A percentile compares a stretch with the other conserved stretches of the same genome.
These are phyloP conservation scores for Drosophila yooni DNA, from an alignment of 2,888 invertebrate species.

Conservation along the genomic window DNA sequence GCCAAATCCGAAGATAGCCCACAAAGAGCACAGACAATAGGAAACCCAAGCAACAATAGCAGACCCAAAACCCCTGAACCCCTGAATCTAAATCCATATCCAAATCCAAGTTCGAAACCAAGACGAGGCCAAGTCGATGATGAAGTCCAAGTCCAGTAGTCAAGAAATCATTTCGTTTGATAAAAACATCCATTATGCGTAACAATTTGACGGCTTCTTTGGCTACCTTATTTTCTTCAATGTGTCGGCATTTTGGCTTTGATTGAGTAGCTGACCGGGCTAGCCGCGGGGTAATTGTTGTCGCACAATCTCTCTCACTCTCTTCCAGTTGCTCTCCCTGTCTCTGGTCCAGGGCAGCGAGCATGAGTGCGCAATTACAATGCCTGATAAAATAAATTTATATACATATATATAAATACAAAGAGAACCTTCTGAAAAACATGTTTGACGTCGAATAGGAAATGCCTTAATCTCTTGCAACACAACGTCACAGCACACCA, in stretches of 20 bases:
- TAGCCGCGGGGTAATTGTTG: conserved; percentile 78
- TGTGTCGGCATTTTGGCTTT: conserved; percentile 70
- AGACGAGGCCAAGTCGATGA: conserved; percentile 10
- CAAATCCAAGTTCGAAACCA: neutral
- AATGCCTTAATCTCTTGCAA: conserved; percentile 73
- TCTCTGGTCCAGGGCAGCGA: conserved; percentile 37
- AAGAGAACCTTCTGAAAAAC: conserved; percentile 48
- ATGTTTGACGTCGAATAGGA: conserved; percentile 75
- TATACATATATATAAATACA: neutral
- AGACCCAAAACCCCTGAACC: conserved; percentile 21
- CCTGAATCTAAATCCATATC: conserved; percentile 31
- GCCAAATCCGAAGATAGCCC: conserved; percentile 53
- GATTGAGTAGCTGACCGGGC: conserved; percentile 66
- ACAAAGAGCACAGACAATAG: conserved; percentile 48
- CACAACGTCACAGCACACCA: conserved; percentile 57
- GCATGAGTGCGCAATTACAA: conserved; percentile 78
- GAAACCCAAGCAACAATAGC: conserved; percentile 19
- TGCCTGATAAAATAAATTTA: conserved; percentile 41
- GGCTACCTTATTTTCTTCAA: conserved; percentile 69
- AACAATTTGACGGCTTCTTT: conserved; percentile 83
- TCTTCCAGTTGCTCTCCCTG: neutral
- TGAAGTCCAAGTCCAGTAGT: conserved; percentile 79
- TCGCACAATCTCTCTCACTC: conserved; percentile 49
- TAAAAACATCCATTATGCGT: conserved; percentile 83
- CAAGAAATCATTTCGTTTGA: conserved; percentile 78